Evolutionary conservation across 2,113 vertebrate species (phyloP), one percentile per base, ranked within the genome.

Genomic region (Hypocryptadius cinnamomeus): DNA sequence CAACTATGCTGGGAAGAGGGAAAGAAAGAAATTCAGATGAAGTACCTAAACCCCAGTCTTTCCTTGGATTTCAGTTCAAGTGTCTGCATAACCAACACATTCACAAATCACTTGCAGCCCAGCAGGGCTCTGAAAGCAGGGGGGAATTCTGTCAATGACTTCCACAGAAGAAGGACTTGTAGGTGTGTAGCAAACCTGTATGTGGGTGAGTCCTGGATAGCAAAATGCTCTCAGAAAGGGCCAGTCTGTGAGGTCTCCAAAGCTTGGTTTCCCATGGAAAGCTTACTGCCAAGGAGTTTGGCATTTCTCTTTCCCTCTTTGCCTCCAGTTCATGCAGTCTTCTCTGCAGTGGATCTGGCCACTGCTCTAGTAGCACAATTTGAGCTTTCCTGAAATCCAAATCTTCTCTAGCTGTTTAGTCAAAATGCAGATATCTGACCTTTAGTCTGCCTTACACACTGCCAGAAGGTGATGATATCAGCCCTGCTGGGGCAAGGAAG

Each of bases 1-100:
- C 72, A 64, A 63, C 93, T 86, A 30, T 88, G 51, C 71, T 94
- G 61, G 94, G 85, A 73, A 87, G 61, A 97, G 68, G 85, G 76
- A 93, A 79, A 59, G 37, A 85, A 93, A 88, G 90, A 90, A 83
- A 64, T 89, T 84, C 77, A 81, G 81, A 47, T 66, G 47, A 93
- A 90, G 56, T 86, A 64, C 27, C 53, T 68, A 50, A 80, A 69
- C 3, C 39, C 60, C 33, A 50, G 19, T 39, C 48, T 93, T 86
- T n/a, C 68, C 61, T 70, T 83, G 68, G n/a, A 73, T 83, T 92
- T n/a, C 10, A 6, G 2, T 77, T 76, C 37, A 68, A 80, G 30
- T 66, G 33, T 63, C 56, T 77, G 33, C 56, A 15, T 63, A 85
- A 64, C 66, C 25, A 65, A 6, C 53, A 42, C 2, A 2, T 82